These are phyloP conservation scores for Abrostola triplasia DNA, from an alignment of 2,888 invertebrate species.

Conservation along the genomic window DNA sequence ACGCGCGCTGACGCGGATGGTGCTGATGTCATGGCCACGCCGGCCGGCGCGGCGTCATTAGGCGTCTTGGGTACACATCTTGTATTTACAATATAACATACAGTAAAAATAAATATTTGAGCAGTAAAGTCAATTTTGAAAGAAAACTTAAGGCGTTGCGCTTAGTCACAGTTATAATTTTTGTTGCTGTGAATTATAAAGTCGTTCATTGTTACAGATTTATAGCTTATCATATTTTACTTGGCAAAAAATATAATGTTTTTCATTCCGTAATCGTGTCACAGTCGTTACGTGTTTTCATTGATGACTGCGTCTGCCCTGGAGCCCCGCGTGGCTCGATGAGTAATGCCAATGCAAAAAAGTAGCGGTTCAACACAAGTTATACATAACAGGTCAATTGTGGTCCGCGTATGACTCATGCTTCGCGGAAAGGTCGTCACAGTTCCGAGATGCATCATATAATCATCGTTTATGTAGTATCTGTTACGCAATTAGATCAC, in stretches of 20 bases:
- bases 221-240: conserved; percentile 1
- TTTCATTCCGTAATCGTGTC: conserved; percentile 25
- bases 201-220: not conserved
- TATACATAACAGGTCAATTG: conserved; percentile 70
- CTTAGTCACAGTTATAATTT: conserved; percentile 3
- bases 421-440: conserved; percentile 79
- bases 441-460: conserved; percentile 70
- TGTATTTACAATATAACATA: conserved; percentile 41
- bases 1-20: conserved; percentile 78
- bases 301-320: conserved; percentile 73
- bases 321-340: conserved; percentile 70
- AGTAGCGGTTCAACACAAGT: conserved; percentile 63
- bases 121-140: not conserved
- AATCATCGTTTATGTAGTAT: conserved; percentile 44
- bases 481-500: conserved; percentile 65
- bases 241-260: not conserved
- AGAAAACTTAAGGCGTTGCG: not conserved
- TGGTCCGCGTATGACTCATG: conserved; percentile 73
- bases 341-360: conserved; percentile 81
- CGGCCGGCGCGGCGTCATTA: conserved; percentile 70
- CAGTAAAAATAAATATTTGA: not conserved
- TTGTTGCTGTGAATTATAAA: not conserved
- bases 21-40: conserved; percentile 82
- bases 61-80: conserved; percentile 49
- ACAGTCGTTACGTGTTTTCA: conserved; percentile 67